Evolutionary conservation across 2,797 vertebrate genomes (phyloP), one percentile per base, ranked within the genome.

Genomic region (Lagocephalus sceleratus): DNA sequence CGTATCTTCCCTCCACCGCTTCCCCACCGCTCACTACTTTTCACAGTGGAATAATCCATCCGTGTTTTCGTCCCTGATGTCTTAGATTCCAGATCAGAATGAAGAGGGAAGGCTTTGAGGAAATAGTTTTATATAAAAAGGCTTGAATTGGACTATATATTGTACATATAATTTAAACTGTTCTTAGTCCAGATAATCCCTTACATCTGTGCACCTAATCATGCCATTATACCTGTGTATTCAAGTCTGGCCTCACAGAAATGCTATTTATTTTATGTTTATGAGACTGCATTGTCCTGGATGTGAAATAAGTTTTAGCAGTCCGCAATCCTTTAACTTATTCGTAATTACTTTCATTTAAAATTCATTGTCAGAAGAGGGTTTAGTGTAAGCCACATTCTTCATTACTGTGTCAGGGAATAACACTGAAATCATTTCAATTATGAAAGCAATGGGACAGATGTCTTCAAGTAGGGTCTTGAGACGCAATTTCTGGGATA

Each of bases 391-490:
- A 70, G 60, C 45, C 57, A 72, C 67, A 72, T 73, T 66, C 57
- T 71, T 68, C 82, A 81, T 85, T 78, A 82, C 62, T 48, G 58
- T 78, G 64, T 78, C 71, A 71, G 72, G 60, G 58, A 84, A 79
- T 83, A 78, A 73, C 72, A 61, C 63, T 47, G 73, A 78, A 81
- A 78, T 85, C 83, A 82, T 87, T 87, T 85, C 82, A 88, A 86
- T 88, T 85, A 82, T 55, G 49, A 63, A 61, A 63, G 66, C 5
- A 6, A 60, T 20, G 57, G 56, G 70, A 68, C 74, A 2, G 51
- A 53, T 70, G 51, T 66, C 69, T 70, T 78, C 68, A 57, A 79
- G 68, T 72, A 66, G 73, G 75, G 75, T 74, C 73, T 68, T 71
- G 68, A 82, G 66, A 78, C 74, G 62, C 76, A 79, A 83, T 84